Conservation (phyloP, 2,113 vertebrate genomes). For the Phocoena sinus region DNA sequence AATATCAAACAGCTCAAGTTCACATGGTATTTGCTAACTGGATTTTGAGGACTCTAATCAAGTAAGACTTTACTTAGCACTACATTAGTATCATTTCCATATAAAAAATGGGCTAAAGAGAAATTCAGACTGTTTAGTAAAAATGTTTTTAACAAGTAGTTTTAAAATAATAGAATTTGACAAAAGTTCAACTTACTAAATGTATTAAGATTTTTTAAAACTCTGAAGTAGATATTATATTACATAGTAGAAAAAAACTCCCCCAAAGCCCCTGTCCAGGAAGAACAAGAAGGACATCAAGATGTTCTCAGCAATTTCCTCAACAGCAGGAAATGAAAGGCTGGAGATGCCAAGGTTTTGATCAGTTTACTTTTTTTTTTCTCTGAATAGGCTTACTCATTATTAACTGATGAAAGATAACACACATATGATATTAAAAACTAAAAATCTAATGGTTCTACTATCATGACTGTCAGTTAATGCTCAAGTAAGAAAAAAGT, state of each 20-base stretch:
- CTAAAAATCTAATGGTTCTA: conserved; percentile 67
- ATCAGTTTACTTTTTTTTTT: conserved; percentile 64
- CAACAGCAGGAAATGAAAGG: conserved; percentile 95
- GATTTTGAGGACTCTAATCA: neutral
- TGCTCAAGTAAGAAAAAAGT: conserved; percentile 64
- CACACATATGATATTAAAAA: conserved; percentile 75
- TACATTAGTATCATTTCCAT: neutral
- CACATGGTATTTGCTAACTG: neutral
- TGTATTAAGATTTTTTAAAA: conserved; percentile 38
- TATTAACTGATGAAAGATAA: conserved; percentile 88
- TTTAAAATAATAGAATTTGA: conserved; percentile 48
- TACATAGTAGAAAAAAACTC: neutral
- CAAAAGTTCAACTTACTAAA: conserved; percentile 50
- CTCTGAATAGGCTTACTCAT: conserved; percentile 63
- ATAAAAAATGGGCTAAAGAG: neutral
- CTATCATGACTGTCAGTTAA: conserved; percentile 44
- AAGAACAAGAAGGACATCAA: conserved; percentile 77
- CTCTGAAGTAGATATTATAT: conserved; percentile 30
- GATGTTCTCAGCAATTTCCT: conserved; percentile 90
- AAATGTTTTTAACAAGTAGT: conserved; percentile 46
- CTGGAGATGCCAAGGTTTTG: conserved; percentile 64
- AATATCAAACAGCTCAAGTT: neutral
- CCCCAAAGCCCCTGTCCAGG: conserved; percentile 39
- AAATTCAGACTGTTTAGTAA: neutral
- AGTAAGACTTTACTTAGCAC: neutral